Conservation (phyloP, 1,140 invertebrate species). For the Philaenus spumarius region DNA sequence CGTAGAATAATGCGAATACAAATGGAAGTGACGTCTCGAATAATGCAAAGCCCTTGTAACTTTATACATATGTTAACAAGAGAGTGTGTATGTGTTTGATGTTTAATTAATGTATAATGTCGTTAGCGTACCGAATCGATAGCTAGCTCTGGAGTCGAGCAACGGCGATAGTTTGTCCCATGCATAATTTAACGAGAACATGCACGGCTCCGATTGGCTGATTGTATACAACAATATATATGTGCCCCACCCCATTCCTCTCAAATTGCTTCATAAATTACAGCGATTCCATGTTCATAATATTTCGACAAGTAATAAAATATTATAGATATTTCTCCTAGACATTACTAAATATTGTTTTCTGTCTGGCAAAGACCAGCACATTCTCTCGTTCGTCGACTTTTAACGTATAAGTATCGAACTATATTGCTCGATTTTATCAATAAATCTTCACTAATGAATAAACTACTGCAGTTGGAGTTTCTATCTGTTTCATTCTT, state of each 20-base stretch:
- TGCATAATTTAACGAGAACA: conserved; percentile 18
- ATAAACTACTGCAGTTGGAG: too few species aligned
- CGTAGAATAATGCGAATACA: too few species aligned
- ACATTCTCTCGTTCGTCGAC: too few species aligned
- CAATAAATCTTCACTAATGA: too few species aligned
- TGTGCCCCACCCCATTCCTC: conserved; percentile 4
- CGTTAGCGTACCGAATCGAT: conserved; percentile 18
- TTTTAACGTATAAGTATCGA: too few species aligned
- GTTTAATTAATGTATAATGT: conserved; percentile 23
- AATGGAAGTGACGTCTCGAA: background rate
- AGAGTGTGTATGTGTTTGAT: conserved; percentile 4
- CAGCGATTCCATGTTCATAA: conserved; percentile 11
- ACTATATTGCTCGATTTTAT: too few species aligned
- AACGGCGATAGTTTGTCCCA: conserved; percentile 14
- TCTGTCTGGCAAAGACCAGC: too few species aligned
- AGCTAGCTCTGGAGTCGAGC: background rate
- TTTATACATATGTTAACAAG: conserved; percentile 22
- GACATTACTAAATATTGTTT: background rate
- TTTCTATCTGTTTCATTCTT: too few species aligned
- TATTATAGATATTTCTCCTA: conserved; percentile 11
- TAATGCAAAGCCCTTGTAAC: conserved; percentile 20
- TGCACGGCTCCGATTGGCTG: conserved; percentile 13
- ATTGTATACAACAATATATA: conserved; percentile 19
- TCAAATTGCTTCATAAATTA: conserved; percentile 15
- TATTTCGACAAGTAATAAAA: background rate